Evolutionary conservation across 2,113 vertebrate genomes (phyloP).

Genomic region (Struthidea cinerea): DNA sequence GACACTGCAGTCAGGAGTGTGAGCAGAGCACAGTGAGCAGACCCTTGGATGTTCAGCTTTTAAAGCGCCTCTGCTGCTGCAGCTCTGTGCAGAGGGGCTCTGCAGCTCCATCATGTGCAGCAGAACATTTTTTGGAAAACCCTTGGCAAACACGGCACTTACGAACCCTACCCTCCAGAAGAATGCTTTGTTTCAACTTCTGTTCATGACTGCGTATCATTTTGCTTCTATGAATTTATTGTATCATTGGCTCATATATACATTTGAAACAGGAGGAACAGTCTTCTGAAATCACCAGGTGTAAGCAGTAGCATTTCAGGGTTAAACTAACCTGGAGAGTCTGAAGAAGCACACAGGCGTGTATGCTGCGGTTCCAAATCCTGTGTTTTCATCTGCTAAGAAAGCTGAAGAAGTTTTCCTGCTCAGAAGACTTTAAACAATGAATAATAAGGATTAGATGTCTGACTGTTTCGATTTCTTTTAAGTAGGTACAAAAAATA

Average conservation of each 20-base stretch:
- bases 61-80: neutral
- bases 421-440: slow-evolving; percentile 12
- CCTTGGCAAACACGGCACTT: neutral
- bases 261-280: neutral
- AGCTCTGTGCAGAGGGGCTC: neutral
- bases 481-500: neutral
- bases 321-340: neutral
- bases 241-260: neutral
- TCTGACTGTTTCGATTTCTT: slow-evolving; percentile 11
- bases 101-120: accelerated
- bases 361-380: neutral
- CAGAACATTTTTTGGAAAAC: neutral
- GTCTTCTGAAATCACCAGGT: neutral
- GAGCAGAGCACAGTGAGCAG: neutral
- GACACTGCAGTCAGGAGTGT: neutral
- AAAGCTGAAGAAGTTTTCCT: slow-evolving; percentile 7
- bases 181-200: neutral
- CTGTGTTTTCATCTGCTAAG: neutral
- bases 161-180: neutral
- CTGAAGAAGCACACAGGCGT: neutral
- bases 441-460: neutral
- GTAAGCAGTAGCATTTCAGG: neutral
- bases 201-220: neutral
- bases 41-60: neutral
- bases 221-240: neutral